phyloP scores from a whole-genome alignment of 2,797 vertebrate genomes.

The Taeniopygia guttata region DNA sequence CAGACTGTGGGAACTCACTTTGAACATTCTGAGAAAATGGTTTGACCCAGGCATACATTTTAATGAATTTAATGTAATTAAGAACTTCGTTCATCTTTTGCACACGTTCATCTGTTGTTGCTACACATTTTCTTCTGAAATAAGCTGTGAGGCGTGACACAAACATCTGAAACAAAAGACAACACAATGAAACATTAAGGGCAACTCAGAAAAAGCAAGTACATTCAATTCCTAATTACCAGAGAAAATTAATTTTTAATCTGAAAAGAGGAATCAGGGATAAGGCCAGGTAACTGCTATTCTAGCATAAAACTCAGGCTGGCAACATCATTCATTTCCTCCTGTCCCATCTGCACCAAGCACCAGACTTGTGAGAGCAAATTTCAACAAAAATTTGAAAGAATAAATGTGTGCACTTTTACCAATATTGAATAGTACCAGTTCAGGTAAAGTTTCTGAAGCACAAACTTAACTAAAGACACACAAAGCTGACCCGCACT shows the following conservation, averaged over 20 bases:
- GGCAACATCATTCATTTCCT: not conserved
- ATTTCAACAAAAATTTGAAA: not conserved
- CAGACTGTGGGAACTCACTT: slow-evolving; percentile 77
- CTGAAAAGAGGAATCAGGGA: not conserved
- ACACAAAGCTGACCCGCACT: not conserved
- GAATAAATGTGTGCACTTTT: not conserved
- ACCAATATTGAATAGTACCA: not conserved
- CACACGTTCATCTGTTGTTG: slow-evolving; percentile 87
- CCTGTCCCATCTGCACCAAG: not conserved
- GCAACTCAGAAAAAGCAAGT: not conserved
- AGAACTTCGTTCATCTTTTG: slow-evolving; percentile 97
- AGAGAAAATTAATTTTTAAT: not conserved
- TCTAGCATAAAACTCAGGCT: not conserved
- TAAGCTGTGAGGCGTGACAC: slow-evolving; percentile 89
- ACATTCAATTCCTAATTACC: not conserved
- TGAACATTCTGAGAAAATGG: slow-evolving; percentile 87
- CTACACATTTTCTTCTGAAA: slow-evolving; percentile 88
- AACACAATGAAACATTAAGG: not conserved
- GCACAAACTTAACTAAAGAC: not conserved
- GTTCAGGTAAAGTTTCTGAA: not conserved
- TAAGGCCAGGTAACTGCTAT: not conserved
- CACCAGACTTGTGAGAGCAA: not conserved
- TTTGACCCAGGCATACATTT: slow-evolving; percentile 96
- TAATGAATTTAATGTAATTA: slow-evolving; percentile 92
- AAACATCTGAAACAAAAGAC: slow-evolving; percentile 84